Conservation (phyloP, 2,113 vertebrate species). For the Neomonachus schauinslandi region DNA sequence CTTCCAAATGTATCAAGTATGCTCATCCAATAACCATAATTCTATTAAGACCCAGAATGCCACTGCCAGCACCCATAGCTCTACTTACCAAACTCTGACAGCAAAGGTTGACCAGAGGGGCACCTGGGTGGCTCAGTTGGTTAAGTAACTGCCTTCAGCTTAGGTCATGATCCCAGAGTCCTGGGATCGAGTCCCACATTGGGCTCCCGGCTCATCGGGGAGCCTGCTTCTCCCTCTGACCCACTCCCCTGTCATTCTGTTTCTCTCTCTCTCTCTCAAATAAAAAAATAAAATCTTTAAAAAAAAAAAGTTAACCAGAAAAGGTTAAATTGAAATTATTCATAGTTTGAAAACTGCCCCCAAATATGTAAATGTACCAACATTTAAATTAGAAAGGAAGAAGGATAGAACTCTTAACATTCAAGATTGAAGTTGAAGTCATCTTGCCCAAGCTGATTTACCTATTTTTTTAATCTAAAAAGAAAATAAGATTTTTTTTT, state of each 20-base stretch:
- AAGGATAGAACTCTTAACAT: not conserved
- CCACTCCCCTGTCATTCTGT: too few species aligned
- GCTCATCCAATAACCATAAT: not conserved
- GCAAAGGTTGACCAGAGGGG: not conserved
- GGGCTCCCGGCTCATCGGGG: too few species aligned
- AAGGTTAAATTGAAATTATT: not conserved
- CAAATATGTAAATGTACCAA: not conserved
- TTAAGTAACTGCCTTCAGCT: too few species aligned
- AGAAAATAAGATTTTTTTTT: not conserved
- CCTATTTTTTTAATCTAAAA: not conserved
- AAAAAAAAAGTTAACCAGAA: not conserved
- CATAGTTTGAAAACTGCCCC: not conserved
- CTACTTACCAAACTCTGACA: not conserved
- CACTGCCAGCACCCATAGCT: not conserved
- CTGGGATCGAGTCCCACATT: too few species aligned
- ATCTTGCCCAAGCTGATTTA: not conserved
- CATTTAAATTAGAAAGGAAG: not conserved
- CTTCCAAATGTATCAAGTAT: not conserved
- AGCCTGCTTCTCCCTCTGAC: too few species aligned
- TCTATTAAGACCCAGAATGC: not conserved
- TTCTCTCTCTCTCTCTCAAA: too few species aligned
- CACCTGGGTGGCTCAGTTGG: too few species aligned
- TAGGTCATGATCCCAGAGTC: too few species aligned
- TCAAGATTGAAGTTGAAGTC: not conserved
- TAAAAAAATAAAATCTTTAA: too few species aligned